Percentiles rank a stretch among this genome's conserved stretches.
These are phyloP conservation scores for Diadema setosum DNA, from an alignment of 35 echinoderm and acorn worm genomes.

Conservation along the genomic window DNA sequence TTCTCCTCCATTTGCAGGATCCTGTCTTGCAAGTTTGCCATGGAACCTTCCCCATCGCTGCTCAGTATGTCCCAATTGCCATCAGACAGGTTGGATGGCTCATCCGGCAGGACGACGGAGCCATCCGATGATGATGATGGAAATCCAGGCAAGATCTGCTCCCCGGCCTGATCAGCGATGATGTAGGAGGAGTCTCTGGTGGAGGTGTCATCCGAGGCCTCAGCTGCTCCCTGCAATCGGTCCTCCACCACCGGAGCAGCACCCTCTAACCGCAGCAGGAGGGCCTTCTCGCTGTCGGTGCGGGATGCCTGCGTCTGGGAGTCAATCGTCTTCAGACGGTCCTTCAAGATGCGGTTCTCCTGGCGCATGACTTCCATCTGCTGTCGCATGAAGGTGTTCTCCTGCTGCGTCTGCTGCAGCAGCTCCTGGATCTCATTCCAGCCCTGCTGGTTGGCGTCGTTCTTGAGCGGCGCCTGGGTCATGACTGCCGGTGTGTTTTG, in stretches of 20 bases:
- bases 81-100: constrained; percentile 44
- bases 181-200: constrained; percentile 30
- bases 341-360: constrained; percentile 85
- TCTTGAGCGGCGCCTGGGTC: constrained; percentile 56
- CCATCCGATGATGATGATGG: constrained; percentile 84
- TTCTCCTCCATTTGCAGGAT: constrained; percentile 99
- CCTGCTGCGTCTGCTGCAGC: constrained; percentile 94
- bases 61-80: constrained; percentile 96
- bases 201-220: constrained; percentile 17
- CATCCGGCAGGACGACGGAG: constrained; percentile 35
- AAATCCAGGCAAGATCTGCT: constrained; percentile 65
- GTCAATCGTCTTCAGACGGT: constrained; percentile 45
- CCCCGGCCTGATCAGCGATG: constrained; percentile 65
- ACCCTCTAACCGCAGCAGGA: constrained; percentile 65
- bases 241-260: not conserved
- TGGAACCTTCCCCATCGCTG: constrained; percentile 93
- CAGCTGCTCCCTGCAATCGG: not conserved
- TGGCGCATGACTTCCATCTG: constrained; percentile 77
- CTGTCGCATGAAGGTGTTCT: constrained; percentile 90
- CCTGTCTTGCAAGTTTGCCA: constrained; percentile 90
- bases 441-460: constrained; percentile 47
- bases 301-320: constrained; percentile 55
- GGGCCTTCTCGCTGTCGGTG: constrained; percentile 88
- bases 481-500: constrained; percentile 6
- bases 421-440: constrained; percentile 95